Evolutionary conservation across 2,888 invertebrate species (phyloP).

Genomic region (Netelia melanura): DNA sequence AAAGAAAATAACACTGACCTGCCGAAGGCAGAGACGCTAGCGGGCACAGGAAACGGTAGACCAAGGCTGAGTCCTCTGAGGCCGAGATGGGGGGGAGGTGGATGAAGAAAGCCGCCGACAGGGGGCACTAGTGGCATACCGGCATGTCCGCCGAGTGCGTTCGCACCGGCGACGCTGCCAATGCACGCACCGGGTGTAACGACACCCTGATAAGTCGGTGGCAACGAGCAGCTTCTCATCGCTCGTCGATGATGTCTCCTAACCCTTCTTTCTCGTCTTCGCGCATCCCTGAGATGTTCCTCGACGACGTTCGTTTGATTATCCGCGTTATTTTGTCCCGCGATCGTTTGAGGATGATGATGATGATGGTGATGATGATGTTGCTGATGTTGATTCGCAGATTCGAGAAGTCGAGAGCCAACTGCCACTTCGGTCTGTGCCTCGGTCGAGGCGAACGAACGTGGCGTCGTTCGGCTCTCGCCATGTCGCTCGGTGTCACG

Average conservation of each 20-base stretch:
- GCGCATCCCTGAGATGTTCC: constrained; percentile 78
- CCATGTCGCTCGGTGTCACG: constrained; percentile 20
- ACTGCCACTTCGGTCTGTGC: constrained; percentile 80
- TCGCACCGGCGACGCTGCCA: constrained; percentile 67
- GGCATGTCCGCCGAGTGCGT: constrained; percentile 68
- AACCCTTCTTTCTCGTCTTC: constrained; percentile 81
- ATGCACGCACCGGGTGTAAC: constrained; percentile 60
- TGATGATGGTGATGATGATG: constrained; percentile 49
- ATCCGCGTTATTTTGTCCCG: neutral
- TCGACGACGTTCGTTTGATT: constrained; percentile 65
- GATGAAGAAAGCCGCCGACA: constrained; percentile 81
- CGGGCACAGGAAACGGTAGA: constrained; percentile 82
- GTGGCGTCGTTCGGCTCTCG: constrained; percentile 39
- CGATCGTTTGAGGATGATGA: constrained; percentile 35
- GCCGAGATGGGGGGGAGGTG: constrained; percentile 83
- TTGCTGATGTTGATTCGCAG: constrained; percentile 24
- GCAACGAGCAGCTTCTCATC: constrained; percentile 80
- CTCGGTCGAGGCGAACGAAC: constrained; percentile 83
- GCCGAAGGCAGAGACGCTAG: constrained; percentile 83
- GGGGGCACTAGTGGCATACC: constrained; percentile 78
- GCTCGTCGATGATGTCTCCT: constrained; percentile 80
- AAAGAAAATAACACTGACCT: constrained; percentile 75
- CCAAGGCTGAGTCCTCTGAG: constrained; percentile 83
- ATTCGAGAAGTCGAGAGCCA: constrained; percentile 64
- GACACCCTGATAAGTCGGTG: constrained; percentile 79